Evolutionary conservation across 1,140 invertebrate species (phyloP).

Genomic region (Drosophila bifasciata): DNA sequence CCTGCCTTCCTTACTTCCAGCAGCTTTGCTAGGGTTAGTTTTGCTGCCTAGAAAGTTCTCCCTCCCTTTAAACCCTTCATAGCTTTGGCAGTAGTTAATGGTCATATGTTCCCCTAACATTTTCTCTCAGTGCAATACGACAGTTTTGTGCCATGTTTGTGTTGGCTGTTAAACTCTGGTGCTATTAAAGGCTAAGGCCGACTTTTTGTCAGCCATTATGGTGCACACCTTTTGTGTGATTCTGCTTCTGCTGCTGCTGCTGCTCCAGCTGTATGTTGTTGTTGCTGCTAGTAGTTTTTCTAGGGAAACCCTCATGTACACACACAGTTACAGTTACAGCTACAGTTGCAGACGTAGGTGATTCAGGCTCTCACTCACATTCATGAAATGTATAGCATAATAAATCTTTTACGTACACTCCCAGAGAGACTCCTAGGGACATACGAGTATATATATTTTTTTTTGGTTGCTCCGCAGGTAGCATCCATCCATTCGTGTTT

Average conservation of each 20-base stretch:
- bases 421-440: slow-evolving; percentile 50
- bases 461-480: slow-evolving; percentile 61
- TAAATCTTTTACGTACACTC: slow-evolving; percentile 72
- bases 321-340: slow-evolving; percentile 37
- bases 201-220: slow-evolving; percentile 82
- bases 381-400: slow-evolving; percentile 82
- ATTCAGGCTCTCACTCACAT: slow-evolving; percentile 47
- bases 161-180: slow-evolving; percentile 78
- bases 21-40: too few relatives aligned
- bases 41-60: too few relatives aligned
- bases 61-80: too few relatives aligned
- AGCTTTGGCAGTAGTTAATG: neutral
- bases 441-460: slow-evolving; percentile 62
- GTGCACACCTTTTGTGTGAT: slow-evolving; percentile 75
- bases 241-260: slow-evolving; percentile 45
- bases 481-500: slow-evolving; percentile 50
- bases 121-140: slow-evolving; percentile 18
- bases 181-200: slow-evolving; percentile 81
- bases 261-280: slow-evolving; percentile 26
- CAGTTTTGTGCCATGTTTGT: slow-evolving; percentile 57
- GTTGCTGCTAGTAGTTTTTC: slow-evolving; percentile 63
- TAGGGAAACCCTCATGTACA: slow-evolving; percentile 71
- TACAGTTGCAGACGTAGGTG: slow-evolving; percentile 2
- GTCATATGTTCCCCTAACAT: too few relatives aligned
- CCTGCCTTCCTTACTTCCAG: too few relatives aligned